Evolutionary conservation across 2,888 invertebrate species (phyloP), one percentile per base, ranked within the genome.

Genomic region (Laspeyria flexula): DNA sequence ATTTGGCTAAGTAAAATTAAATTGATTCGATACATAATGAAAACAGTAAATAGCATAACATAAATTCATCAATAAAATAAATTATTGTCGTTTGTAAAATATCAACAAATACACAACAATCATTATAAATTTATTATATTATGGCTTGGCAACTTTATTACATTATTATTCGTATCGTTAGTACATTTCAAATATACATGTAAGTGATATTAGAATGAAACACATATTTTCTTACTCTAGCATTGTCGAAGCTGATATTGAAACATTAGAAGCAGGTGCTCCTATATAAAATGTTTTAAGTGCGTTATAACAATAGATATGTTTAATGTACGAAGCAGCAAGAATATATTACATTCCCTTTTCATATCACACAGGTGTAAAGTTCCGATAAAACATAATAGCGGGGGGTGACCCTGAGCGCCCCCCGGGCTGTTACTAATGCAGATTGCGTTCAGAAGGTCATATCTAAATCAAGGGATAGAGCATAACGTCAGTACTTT

Each of bases 391-490:
- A 77, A 80, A 75, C 70, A 70, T 41, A 47, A 55, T 52, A 52
- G 56, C 25, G 48, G 51, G 64, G 29, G 60, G 55, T 54, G 57
- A 40, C 52, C 55, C 48, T 50, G 55, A 62, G 71, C 44, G 52
- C 63, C 58, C 79, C 60, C 61, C 49, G 55, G 73, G 71, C 70
- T 74, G 79, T 84, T 83, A 81, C 82, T 86, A 87, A 87, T 85
- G 86, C 85, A 86, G 86, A 88, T 87, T 88, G 85, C 82, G 86
- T 86, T 84, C 81, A 81, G 79, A 82, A 85, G 88, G 87, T 86
- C 88, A 85, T 86, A 84, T 87, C 89, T 90, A 90, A 90, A 90
- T 90, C 90, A 87, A 84, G 73, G 87, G 74, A 80, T 83, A 81
- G 81, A 81, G 80, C 79, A 83, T 81, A 83, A 83, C 85, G 87